Evolutionary conservation across 2,797 vertebrate species (phyloP).

Genomic region (Triplophysa yarkandensis): DNA sequence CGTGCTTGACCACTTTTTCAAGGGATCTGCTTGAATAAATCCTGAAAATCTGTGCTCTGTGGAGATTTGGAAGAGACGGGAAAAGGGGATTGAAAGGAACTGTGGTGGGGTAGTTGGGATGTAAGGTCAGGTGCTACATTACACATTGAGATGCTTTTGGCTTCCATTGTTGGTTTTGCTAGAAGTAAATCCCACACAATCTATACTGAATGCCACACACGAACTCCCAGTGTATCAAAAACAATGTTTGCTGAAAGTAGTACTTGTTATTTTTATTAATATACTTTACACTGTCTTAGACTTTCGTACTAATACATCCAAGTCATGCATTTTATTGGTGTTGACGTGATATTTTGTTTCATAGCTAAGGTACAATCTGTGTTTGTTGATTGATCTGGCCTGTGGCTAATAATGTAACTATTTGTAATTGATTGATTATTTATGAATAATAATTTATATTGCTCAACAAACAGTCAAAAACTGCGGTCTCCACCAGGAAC

Average conservation of each 20-base stretch:
- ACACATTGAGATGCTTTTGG: slow-evolving; percentile 10
- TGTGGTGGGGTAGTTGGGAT: background rate
- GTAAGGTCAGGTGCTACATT: slow-evolving; percentile 25
- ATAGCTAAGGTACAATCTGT: no score
- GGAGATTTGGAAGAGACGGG: slow-evolving; percentile 32
- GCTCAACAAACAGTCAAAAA: no score
- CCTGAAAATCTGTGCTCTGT: slow-evolving; percentile 60
- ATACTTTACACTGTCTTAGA: no score
- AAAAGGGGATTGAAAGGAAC: slow-evolving; percentile 35
- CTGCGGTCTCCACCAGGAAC: background rate
- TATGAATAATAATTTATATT: no score
- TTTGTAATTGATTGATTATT: no score
- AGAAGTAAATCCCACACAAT: slow-evolving; percentile 26
- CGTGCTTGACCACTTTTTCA: slow-evolving; percentile 61
- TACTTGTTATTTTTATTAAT: no score
- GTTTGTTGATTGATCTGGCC: no score
- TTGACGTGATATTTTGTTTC: no score
- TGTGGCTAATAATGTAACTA: no score
- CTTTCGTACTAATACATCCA: no score
- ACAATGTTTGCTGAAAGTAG: background rate
- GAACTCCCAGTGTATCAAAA: background rate
- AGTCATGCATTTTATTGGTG: no score
- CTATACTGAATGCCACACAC: slow-evolving; percentile 15
- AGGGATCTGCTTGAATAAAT: slow-evolving; percentile 30
- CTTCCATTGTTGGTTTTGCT: slow-evolving; percentile 18